Evolutionary conservation across 2,113 vertebrate species (phyloP), one percentile per base, ranked within the genome.

Genomic region (Climacteris rufus): DNA sequence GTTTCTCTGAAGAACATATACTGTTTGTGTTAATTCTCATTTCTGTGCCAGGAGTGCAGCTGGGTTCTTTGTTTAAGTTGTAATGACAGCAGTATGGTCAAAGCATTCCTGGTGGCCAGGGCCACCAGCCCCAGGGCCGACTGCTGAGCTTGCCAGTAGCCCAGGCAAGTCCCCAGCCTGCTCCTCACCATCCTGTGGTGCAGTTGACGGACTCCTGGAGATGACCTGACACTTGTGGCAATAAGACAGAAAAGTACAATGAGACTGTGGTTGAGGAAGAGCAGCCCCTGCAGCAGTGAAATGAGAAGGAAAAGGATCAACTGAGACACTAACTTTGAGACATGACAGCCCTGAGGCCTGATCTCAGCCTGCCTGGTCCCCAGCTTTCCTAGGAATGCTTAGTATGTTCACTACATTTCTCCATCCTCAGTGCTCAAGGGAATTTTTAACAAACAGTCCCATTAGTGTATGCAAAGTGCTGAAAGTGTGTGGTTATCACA

Each of bases 71-170:
- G 7, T 61, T 56, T 83, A 49, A 69, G 31, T 14, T 57, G 50
- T 15, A 57, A 10, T 23, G n/a, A 79, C 64, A 35, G 10, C 7
- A 60, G 13, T 16, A 40, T 68, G 0, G 1, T 13, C 40, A 72
- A 77, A 87, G 6, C 0, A 2, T 21, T 82, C 33, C 20, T 23
- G 16, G 18, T 23, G 23, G 5, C 13, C 1, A 3, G 6, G n/a
- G 6, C 11, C 17, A 60, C 21, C 22, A 59, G 15, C 1, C 13
- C 12, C 21, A 2, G 2, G 3, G 33, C 28, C 0, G 1, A 35
- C 13, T 57, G 45, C 23, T 70, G 64, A 77, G 15, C 37, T 83
- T 61, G n/a, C 21, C 83, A 69, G 39, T 11, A 44, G 27, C 25
- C 13, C 28, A 80, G n/a, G 14, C 0, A 7, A n/a, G 20, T 8